phyloP scores from a whole-genome alignment of 2,797 vertebrate genomes.

The Alosa sapidissima region DNA sequence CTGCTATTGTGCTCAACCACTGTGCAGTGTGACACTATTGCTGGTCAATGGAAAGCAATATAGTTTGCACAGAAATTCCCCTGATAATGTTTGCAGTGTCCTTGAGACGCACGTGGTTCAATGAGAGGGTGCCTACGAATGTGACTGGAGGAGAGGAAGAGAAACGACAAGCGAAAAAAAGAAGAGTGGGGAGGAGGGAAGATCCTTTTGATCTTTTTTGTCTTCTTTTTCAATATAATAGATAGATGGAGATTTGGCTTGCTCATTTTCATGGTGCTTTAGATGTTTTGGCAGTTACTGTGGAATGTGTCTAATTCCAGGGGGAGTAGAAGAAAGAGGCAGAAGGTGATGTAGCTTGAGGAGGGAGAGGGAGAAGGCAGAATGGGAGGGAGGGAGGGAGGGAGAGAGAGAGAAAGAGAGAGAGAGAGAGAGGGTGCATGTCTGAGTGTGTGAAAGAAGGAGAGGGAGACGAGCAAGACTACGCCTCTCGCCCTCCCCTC shows the following conservation, averaged over 20 bases:
- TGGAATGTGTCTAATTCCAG: background rate
- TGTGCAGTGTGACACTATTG: slow-evolving; percentile 31
- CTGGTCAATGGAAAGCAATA: slow-evolving; percentile 29
- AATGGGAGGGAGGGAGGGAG: no score
- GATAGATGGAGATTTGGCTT: background rate
- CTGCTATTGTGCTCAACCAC: background rate
- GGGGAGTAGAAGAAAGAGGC: background rate
- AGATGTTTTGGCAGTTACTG: background rate
- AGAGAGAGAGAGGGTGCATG: no score
- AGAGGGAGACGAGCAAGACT: no score
- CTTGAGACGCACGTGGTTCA: slow-evolving; percentile 46
- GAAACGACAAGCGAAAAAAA: background rate
- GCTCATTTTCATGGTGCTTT: slow-evolving; percentile 5
- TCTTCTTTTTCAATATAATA: background rate
- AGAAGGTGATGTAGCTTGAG: no score
- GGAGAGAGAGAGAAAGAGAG: no score
- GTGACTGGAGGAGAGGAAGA: slow-evolving; percentile 24
- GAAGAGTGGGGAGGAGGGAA: background rate
- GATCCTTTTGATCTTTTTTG: background rate
- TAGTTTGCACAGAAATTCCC: slow-evolving; percentile 19
- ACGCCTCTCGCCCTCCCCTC: no score
- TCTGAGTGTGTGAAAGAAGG: no score
- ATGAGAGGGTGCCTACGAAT: slow-evolving; percentile 44
- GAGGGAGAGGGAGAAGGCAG: no score
- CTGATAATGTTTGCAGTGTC: slow-evolving; percentile 41